A percentile compares a stretch with the other conserved stretches of the same genome.
phyloP scores from a whole-genome alignment of 2,888 invertebrate species.

The Unio delphinus region DNA sequence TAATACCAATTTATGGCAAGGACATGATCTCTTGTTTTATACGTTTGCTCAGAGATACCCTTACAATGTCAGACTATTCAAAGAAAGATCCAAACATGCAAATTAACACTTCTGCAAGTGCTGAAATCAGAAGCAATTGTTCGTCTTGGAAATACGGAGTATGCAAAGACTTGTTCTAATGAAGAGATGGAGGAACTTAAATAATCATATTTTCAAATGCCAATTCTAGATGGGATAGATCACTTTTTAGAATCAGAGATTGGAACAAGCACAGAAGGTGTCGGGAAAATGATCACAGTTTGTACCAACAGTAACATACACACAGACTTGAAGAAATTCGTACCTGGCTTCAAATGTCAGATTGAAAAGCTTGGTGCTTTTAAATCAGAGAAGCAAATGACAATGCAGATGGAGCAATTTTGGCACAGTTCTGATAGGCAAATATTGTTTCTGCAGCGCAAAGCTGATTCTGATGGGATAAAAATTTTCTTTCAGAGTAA shows the following conservation, averaged over 20 bases:
- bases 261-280: background rate
- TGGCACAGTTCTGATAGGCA: constrained; percentile 21
- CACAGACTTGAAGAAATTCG: constrained; percentile 7
- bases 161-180: constrained; percentile 1
- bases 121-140: constrained; percentile 37
- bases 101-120: constrained; percentile 22
- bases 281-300: constrained; percentile 15
- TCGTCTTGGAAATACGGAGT: constrained; percentile 9
- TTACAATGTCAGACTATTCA: background rate
- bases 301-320: constrained; percentile 45
- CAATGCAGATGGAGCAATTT: constrained; percentile 24
- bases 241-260: constrained; percentile 9
- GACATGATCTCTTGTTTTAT: constrained; percentile 33
- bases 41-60: background rate
- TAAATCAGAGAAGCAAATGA: constrained; percentile 46
- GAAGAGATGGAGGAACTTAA: background rate
- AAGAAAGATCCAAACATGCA: constrained; percentile 12
- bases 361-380: constrained; percentile 42
- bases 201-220: constrained; percentile 28
- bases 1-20: constrained; percentile 33
- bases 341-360: constrained; percentile 6
- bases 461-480: constrained; percentile 28
- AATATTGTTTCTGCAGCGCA: constrained; percentile 36
- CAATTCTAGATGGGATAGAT: constrained; percentile 36
- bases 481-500: constrained; percentile 39